These are phyloP conservation scores for Distichodus sexfasciatus DNA, from an alignment of 2,797 vertebrate genomes.

Conservation along the genomic window DNA sequence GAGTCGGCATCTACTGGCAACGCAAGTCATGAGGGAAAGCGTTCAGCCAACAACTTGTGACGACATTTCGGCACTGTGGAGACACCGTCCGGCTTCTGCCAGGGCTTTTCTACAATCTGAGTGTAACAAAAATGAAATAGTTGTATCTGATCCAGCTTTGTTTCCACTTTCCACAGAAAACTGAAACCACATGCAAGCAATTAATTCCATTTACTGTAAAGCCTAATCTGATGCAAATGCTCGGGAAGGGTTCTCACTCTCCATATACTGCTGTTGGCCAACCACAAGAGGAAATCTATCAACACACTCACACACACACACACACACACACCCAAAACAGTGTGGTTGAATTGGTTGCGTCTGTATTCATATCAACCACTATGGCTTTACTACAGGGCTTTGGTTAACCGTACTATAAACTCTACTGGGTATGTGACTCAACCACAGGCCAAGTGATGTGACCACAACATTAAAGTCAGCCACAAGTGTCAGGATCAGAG, in stretches of 20 bases:
- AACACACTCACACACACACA: too few species aligned
- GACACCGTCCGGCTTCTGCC: too few species aligned
- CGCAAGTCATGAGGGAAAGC: background rate
- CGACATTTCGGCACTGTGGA: background rate
- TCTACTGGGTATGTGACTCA: slow-evolving; percentile 23
- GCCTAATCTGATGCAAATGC: slow-evolving; percentile 2
- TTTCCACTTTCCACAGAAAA: too few species aligned
- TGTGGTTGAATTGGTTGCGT: background rate
- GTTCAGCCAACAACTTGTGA: background rate
- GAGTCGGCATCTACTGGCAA: slow-evolving; percentile 37
- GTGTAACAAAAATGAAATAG: too few species aligned
- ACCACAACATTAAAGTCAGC: slow-evolving; percentile 27
- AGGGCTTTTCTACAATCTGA: too few species aligned
- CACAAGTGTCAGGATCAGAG: background rate
- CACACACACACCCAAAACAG: background rate
- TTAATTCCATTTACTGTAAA: background rate
- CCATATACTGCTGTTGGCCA: background rate
- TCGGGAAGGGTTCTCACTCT: background rate
- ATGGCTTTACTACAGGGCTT: slow-evolving; percentile 9
- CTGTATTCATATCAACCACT: background rate
- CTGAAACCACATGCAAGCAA: background rate
- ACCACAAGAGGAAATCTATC: slow-evolving; percentile 22
- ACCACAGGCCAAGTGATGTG: slow-evolving; percentile 35
- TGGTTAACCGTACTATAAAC: slow-evolving; percentile 25
- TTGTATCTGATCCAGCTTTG: too few species aligned